phyloP scores from a whole-genome alignment of 2,888 invertebrate species.

The Kryphioiulus occultus region DNA sequence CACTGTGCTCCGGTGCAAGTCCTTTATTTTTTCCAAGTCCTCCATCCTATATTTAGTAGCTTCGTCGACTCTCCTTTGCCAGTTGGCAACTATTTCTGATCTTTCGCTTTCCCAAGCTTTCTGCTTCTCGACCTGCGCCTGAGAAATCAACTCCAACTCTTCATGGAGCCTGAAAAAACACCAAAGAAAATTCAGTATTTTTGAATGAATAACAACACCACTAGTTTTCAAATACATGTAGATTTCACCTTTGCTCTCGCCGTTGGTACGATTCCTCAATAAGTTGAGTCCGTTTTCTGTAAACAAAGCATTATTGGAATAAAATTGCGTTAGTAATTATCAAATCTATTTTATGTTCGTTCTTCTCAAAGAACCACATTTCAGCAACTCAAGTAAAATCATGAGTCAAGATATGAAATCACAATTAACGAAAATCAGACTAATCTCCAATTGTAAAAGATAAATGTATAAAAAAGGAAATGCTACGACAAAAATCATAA shows the following conservation, averaged over 20 bases:
- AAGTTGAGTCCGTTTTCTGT: constrained; percentile 43
- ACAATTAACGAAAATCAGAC: too few species aligned
- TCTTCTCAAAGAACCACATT: too few species aligned
- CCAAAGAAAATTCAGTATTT: neutral
- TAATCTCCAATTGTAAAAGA: too few species aligned
- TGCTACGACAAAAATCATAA: too few species aligned
- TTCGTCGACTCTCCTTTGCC: constrained; percentile 43
- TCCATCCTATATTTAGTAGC: neutral
- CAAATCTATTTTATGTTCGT: too few species aligned
- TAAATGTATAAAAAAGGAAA: too few species aligned
- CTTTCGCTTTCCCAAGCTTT: constrained; percentile 29
- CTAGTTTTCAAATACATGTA: neutral
- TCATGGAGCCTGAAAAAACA: constrained; percentile 22
- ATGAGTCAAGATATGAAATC: too few species aligned
- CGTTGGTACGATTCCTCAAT: constrained; percentile 47
- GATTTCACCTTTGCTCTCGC: constrained; percentile 17
- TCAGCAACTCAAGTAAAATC: too few species aligned
- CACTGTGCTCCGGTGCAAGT: constrained; percentile 4
- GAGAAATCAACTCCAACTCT: constrained; percentile 29
- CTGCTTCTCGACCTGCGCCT: neutral
- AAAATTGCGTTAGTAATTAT: too few species aligned
- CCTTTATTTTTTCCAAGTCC: constrained; percentile 41
- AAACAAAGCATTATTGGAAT: too few species aligned
- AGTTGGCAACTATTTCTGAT: neutral
- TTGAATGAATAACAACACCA: too few species aligned